Conservation (phyloP, 2,113 vertebrate species). For the Rousettus leschenaultii region DNA sequence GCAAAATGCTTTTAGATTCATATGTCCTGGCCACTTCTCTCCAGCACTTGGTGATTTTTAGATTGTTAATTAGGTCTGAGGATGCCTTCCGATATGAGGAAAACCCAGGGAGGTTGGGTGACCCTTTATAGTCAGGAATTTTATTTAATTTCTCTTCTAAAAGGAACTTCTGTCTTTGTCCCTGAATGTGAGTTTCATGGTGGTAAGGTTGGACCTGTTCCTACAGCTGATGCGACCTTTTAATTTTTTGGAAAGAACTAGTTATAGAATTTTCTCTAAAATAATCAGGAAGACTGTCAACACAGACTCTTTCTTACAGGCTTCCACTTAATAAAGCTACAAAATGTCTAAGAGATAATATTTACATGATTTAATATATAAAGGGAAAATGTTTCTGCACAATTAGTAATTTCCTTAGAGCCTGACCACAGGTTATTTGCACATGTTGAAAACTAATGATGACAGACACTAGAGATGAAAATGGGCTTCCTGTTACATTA, state of each 20-base stretch:
- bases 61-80: neutral
- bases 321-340: slow-evolving; percentile 26
- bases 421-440: neutral
- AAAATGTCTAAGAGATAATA: neutral
- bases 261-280: slow-evolving; percentile 54
- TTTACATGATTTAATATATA: neutral
- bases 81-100: neutral
- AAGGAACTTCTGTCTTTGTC: neutral
- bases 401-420: neutral
- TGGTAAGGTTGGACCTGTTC: neutral
- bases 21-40: neutral
- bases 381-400: neutral
- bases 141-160: slow-evolving; percentile 14
- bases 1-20: neutral
- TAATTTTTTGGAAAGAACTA: slow-evolving; percentile 56
- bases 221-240: neutral
- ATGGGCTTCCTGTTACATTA: neutral
- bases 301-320: neutral
- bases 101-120: neutral
- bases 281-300: slow-evolving; percentile 27
- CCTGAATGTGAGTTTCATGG: neutral
- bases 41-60: neutral
- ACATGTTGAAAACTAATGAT: neutral
- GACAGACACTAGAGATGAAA: neutral
- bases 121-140: neutral